A percentile compares a stretch with the other conserved stretches of the same genome.
Evolutionary conservation across 1,140 invertebrate species (phyloP).

Genomic region (Antheraea mylitta): DNA sequence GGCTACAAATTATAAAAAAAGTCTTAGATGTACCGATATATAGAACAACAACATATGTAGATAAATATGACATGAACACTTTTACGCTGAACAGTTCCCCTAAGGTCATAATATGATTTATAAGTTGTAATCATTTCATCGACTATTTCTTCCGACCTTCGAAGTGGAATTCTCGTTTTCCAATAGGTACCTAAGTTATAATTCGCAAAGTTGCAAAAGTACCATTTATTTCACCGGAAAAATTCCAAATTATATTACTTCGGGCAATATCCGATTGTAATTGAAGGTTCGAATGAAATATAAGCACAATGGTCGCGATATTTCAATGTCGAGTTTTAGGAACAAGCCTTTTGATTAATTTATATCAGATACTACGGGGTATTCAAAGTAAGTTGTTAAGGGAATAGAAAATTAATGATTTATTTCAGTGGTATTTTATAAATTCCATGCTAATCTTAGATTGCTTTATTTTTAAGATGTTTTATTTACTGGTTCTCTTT

Average conservation of each 20-base stretch:
- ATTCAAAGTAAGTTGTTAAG: not conserved
- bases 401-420: not conserved
- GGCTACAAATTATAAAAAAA: no score
- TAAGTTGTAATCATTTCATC: not conserved
- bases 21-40: no score
- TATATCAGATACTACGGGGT: not conserved
- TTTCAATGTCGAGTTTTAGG: constrained; percentile 1
- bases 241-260: constrained; percentile 31
- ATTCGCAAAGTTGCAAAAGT: constrained; percentile 26
- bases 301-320: constrained; percentile 8
- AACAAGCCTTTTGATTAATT: constrained; percentile 14
- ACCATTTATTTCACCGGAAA: constrained; percentile 25
- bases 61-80: not conserved
- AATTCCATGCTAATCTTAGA: not conserved
- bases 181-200: constrained; percentile 15
- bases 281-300: constrained; percentile 29
- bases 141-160: constrained; percentile 17
- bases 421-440: not conserved
- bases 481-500: no score
- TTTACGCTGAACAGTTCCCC: not conserved
- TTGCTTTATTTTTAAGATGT: not conserved
- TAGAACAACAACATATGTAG: no score
- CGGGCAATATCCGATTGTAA: constrained; percentile 27
- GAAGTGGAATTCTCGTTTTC: constrained; percentile 17
- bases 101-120: not conserved